phyloP scores from a whole-genome alignment of 2,113 vertebrate genomes.

The Centropristis striata region DNA sequence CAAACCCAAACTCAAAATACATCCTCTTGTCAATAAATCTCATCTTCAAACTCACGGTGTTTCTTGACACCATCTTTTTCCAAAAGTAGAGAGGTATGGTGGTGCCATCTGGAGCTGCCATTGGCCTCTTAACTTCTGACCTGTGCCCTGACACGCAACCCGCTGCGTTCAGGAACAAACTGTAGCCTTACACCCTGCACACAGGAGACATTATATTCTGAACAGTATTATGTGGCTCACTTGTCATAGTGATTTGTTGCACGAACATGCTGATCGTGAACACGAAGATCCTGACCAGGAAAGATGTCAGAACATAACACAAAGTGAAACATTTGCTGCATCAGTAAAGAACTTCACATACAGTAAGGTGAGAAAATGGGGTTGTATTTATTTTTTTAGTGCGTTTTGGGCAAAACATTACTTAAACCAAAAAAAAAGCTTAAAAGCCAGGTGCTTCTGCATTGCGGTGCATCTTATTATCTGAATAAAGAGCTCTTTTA shows the following conservation, averaged over 20 bases:
- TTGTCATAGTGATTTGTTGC: constrained; percentile 58
- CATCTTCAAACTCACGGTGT: constrained; percentile 8
- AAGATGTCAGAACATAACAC: background rate
- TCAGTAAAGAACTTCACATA: background rate
- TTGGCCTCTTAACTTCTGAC: constrained; percentile 51
- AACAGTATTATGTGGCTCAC: constrained; percentile 14
- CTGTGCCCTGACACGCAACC: constrained; percentile 56
- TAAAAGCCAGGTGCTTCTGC: too few species aligned
- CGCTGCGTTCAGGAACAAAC: constrained; percentile 39
- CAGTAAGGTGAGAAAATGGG: too few species aligned
- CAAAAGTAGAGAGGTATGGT: constrained; percentile 61
- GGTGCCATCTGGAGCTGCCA: constrained; percentile 57
- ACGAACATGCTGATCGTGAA: constrained; percentile 22
- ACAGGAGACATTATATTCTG: constrained; percentile 35
- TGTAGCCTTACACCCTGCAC: constrained; percentile 38
- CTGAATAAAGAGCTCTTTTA: too few species aligned
- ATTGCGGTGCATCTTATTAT: too few species aligned
- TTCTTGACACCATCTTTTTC: constrained; percentile 58
- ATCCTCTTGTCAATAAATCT: constrained; percentile 41
- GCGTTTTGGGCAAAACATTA: too few species aligned
- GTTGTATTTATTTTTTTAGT: too few species aligned
- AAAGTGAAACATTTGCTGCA: background rate
- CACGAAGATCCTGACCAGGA: too few species aligned
- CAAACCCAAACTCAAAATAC: constrained; percentile 45
- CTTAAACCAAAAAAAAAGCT: too few species aligned